Percentiles rank a stretch among this genome's conserved stretches.
phyloP scores from a whole-genome alignment of 2,888 invertebrate species.

The Tipula confusa region DNA sequence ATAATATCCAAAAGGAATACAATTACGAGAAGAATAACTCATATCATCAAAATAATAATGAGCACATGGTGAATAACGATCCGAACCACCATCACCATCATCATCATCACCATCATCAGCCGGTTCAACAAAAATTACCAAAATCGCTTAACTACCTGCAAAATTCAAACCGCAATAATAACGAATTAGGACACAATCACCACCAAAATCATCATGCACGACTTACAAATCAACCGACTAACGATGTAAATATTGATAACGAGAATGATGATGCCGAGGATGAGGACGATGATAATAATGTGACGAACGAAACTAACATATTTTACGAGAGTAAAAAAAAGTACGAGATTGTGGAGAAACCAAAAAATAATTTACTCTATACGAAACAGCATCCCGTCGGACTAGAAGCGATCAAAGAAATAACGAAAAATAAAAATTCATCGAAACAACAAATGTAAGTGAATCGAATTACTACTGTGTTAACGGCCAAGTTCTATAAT shows the following conservation, averaged over 20 bases:
- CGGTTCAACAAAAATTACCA: background rate
- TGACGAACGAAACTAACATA: background rate
- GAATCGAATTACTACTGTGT: slow-evolving; percentile 37
- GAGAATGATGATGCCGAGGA: slow-evolving; percentile 30
- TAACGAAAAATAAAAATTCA: slow-evolving; percentile 61
- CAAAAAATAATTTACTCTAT: slow-evolving; percentile 35
- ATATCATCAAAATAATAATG: background rate
- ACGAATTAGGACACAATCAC: background rate
- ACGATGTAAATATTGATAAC: background rate
- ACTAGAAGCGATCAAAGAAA: slow-evolving; percentile 71
- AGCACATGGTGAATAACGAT: background rate
- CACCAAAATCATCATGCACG: background rate
- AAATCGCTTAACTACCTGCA: slow-evolving; percentile 20
- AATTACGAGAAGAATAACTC: background rate
- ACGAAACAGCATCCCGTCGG: slow-evolving; percentile 61
- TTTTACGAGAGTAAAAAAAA: slow-evolving; percentile 38
- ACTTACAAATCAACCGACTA: background rate
- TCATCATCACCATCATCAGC: slow-evolving; percentile 21
- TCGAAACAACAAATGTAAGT: slow-evolving; percentile 42
- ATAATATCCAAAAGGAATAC: slow-evolving; percentile 30
- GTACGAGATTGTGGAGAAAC: slow-evolving; percentile 41
- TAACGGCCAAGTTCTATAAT: slow-evolving; percentile 43
- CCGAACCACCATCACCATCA: slow-evolving; percentile 30
- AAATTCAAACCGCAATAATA: background rate
- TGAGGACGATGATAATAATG: background rate